phyloP scores from a whole-genome alignment of 2,113 vertebrate species.

The Dicaeum eximium region DNA sequence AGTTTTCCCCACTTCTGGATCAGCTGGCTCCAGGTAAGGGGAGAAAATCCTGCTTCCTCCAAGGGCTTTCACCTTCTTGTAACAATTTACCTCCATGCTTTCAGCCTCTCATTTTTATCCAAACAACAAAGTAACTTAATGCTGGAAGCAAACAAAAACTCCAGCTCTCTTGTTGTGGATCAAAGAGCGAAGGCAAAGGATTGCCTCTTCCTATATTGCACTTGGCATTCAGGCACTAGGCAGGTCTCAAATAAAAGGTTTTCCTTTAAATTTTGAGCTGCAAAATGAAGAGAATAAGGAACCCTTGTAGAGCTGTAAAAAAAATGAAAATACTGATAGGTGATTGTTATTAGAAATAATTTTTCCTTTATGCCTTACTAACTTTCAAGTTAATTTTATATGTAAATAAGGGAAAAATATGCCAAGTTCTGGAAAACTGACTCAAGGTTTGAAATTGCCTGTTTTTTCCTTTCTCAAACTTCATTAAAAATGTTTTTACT shows the following conservation, averaged over 20 bases:
- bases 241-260: background rate
- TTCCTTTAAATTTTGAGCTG: background rate
- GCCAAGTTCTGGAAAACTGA: background rate
- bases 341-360: background rate
- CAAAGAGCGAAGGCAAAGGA: background rate
- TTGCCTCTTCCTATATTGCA: rapidly evolving
- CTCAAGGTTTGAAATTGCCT: background rate
- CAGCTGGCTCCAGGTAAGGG: background rate
- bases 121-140: background rate
- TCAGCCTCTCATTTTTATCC: background rate
- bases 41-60: background rate
- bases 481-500: background rate
- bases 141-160: background rate
- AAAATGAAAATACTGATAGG: background rate
- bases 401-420: background rate
- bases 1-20: background rate
- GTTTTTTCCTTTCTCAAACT: background rate
- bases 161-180: rapidly evolving
- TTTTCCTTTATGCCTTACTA: background rate
- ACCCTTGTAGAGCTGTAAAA: background rate
- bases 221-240: background rate
- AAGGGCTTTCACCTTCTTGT: background rate
- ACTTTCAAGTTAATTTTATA: background rate
- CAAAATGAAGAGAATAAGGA: background rate
- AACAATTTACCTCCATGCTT: background rate